Evolutionary conservation across 92 coral and sea anemone genomes (phyloP), one percentile per base, ranked within the genome.

Genomic region (Bergia puertoricense): DNA sequence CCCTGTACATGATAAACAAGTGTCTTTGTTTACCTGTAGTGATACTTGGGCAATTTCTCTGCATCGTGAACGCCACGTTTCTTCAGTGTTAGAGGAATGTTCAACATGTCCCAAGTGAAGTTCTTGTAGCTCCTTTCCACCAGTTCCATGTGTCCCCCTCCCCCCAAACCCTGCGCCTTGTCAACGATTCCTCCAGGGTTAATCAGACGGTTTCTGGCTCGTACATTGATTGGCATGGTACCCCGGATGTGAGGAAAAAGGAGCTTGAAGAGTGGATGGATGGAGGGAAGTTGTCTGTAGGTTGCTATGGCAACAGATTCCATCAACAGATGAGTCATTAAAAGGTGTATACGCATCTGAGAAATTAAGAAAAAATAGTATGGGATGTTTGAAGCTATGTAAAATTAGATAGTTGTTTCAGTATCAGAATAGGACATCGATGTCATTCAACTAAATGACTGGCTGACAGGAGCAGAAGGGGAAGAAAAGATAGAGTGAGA

Each of bases 221-320:
- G 80, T 38, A 88, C 86, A 40, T 85, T 88, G 2, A 89, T 85
- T n/a, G 92, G 89, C 23, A 89, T 50, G 8, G 86, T 85, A 48
- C 92, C 92, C 75, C 86, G 86, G 80, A 89, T 89, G 81, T 89
- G 92, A 66, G 92, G 92, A 11, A 82, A 84, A 38, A 89, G 80
- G 11, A 89, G 79, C 77, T 79, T 89, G 78, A 85, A 85, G 5
- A 89, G 43, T 0, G 92, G 92, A 85, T 89, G 92, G 59, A 82
- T 45, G 80, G 89, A 77, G 44, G 92, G 89, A 30, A 89, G 77
- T 48, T 85, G 86, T 57, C 92, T 77, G 73, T 77, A 89, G 6
- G 89, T 78, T 85, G 92, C 86, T 66, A 89, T 42, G 45, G 92
- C 89, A 77, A 89, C 74, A 40, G 92, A 54, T 45, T 89, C 92